Conservation (phyloP, 1,140 invertebrate species). For the Oedothorax gibbosus region DNA sequence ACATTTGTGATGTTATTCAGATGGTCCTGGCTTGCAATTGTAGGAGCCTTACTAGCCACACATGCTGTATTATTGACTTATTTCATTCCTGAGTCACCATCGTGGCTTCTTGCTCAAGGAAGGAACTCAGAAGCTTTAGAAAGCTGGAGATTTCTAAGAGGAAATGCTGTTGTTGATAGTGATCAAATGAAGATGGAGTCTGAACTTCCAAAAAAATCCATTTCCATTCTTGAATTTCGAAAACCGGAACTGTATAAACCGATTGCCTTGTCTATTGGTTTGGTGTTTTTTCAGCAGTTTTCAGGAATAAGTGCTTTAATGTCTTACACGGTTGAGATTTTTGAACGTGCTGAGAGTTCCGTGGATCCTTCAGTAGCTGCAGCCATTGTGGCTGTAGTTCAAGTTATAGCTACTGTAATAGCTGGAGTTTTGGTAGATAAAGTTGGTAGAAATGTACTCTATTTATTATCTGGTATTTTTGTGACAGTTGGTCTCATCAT, state of each 20-base stretch:
- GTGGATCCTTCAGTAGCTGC: conserved; percentile 75
- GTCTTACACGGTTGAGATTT: conserved; percentile 90
- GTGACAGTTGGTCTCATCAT: conserved; percentile 74
- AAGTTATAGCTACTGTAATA: conserved; percentile 87
- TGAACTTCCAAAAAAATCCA: background rate
- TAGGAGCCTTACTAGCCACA: conserved; percentile 74
- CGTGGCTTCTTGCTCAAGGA: conserved; percentile 80
- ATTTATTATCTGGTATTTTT: conserved; percentile 78
- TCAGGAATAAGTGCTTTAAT: conserved; percentile 94
- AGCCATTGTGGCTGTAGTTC: conserved; percentile 88
- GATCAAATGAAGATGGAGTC: background rate
- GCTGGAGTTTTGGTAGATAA: conserved; percentile 85
- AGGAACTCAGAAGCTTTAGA: conserved; percentile 78
- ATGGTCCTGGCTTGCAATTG: conserved; percentile 77
- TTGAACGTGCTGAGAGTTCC: conserved; percentile 76
- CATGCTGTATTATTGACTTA: conserved; percentile 73
- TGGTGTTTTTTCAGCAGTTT: conserved; percentile 95
- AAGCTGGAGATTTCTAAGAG: conserved; percentile 20
- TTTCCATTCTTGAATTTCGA: conserved; percentile 27
- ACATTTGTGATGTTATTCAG: conserved; percentile 78
- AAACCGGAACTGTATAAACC: conserved; percentile 46
- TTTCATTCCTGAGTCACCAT: conserved; percentile 84
- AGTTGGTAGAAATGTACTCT: conserved; percentile 83
- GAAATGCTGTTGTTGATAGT: conserved; percentile 4
- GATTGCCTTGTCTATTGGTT: conserved; percentile 78